Evolutionary conservation across 2,888 invertebrate species (phyloP), one percentile per base, ranked within the genome.

Genomic region (Parascotia fuliginaria): DNA sequence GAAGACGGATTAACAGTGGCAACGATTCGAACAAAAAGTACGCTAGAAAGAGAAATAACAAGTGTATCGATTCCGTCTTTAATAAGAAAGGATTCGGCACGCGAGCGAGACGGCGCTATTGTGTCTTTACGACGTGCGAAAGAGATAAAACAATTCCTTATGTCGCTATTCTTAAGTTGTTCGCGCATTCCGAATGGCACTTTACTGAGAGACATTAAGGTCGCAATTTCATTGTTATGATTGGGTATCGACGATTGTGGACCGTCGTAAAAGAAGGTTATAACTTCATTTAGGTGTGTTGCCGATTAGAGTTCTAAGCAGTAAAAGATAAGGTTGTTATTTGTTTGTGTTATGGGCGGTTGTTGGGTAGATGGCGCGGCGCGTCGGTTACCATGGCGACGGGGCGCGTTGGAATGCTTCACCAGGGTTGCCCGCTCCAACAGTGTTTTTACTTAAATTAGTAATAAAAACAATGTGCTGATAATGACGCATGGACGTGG

Each of bases 361-460:
- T 77, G 80, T 74, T 75, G 72, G 62, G 71, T 70, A 70, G 68
- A 77, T 65, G 58, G 78, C 73, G 76, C 71, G 71, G 71, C 73
- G 45, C 55, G 82, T 65, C 79, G 84, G 94, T 94, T 89, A 85
- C 93, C 89, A 94, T 94, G 92, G 93, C 87, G 90, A 94, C 94
- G 74, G 75, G 80, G 76, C 73, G 82, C 84, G 83, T 81, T 85
- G 87, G 89, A 89, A 89, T 89, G 85, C 84, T 60, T 73, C 68
- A 65, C 70, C 81, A 78, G 86, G 79, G 85, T 82, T 87, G 79
- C 83, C 80, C 75, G 80, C 74, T 77, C 74, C 67, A 70, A 66
- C 77, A 74, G 75, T 75, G 81, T 84, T 85, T 84, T 87, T 82
- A 82, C 83, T 83, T 81, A 83, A 85, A 83, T 87, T 86, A 81